These are phyloP conservation scores for Salvelinus namaycush DNA, from an alignment of 2,113 vertebrate species.

Conservation along the genomic window DNA sequence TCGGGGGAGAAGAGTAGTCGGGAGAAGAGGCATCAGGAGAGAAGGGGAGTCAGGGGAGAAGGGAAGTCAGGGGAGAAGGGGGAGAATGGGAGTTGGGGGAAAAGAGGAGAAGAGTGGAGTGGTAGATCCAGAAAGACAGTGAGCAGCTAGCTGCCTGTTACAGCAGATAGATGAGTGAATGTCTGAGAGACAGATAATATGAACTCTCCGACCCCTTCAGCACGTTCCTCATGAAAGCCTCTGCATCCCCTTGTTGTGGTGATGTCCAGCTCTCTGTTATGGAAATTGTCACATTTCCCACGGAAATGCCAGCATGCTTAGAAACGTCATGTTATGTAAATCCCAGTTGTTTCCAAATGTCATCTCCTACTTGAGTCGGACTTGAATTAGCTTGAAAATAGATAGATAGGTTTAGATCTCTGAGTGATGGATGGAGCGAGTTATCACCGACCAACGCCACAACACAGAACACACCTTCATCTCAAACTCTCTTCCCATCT, in stretches of 20 bases:
- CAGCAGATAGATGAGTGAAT: not conserved
- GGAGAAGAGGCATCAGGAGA: not conserved
- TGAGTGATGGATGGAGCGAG: not conserved
- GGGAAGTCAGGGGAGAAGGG: not conserved
- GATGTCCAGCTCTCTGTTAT: conserved; percentile 68
- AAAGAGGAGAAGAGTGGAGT: not conserved
- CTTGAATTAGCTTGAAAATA: conserved; percentile 47
- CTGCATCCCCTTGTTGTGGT: not conserved
- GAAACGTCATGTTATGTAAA: conserved; percentile 60
- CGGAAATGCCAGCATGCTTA: conserved; percentile 69
- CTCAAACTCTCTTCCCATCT: no score
- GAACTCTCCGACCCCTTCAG: conserved; percentile 17
- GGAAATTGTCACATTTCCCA: conserved; percentile 79
- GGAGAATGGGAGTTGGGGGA: not conserved
- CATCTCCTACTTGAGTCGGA: conserved; percentile 43
- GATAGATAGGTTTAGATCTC: conserved; percentile 23
- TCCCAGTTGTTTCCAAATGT: conserved; percentile 66
- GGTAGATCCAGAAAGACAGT: not conserved
- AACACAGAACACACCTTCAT: no score
- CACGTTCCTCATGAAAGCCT: not conserved
- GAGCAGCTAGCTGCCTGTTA: not conserved
- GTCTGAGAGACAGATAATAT: conserved; percentile 45
- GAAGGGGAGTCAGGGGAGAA: not conserved
- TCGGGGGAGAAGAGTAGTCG: no score
- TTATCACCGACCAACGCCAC: not conserved